Conservation (phyloP, 2,797 vertebrate species). For the Pteronotus mesoamericanus region DNA sequence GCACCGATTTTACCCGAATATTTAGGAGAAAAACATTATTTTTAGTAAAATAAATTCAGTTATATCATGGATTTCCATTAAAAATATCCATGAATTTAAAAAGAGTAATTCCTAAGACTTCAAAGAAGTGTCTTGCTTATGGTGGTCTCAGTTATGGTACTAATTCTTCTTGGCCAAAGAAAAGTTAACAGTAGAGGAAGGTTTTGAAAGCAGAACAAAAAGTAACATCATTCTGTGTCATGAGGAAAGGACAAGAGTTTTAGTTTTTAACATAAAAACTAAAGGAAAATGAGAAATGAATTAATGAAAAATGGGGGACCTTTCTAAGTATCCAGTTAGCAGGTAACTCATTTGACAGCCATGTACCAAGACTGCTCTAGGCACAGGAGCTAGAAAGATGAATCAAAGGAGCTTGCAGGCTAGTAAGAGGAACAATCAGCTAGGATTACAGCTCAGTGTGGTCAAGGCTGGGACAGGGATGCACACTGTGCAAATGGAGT, state of each 20-base stretch:
- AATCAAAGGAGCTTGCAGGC: not conserved
- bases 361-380: not conserved
- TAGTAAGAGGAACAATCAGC: not conserved
- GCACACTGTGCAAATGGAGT: not conserved
- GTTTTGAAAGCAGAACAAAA: not conserved
- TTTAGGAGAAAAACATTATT: not conserved
- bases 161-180: not conserved
- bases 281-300: not conserved
- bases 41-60: slow-evolving; percentile 15
- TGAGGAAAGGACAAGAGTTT: not conserved
- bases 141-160: not conserved
- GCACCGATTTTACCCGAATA: not conserved
- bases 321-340: not conserved
- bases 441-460: rapidly evolving
- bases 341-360: not conserved
- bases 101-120: not conserved
- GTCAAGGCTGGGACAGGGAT: not conserved
- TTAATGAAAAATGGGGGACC: not conserved
- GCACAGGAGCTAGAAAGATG: not conserved
- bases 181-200: not conserved
- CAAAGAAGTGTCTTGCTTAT: not conserved
- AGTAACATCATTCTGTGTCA: not conserved
- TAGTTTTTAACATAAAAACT: not conserved
- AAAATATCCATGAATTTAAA: not conserved
- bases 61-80: not conserved